phyloP scores from a whole-genome alignment of 2,113 vertebrate species.

The Anguilla rostrata region DNA sequence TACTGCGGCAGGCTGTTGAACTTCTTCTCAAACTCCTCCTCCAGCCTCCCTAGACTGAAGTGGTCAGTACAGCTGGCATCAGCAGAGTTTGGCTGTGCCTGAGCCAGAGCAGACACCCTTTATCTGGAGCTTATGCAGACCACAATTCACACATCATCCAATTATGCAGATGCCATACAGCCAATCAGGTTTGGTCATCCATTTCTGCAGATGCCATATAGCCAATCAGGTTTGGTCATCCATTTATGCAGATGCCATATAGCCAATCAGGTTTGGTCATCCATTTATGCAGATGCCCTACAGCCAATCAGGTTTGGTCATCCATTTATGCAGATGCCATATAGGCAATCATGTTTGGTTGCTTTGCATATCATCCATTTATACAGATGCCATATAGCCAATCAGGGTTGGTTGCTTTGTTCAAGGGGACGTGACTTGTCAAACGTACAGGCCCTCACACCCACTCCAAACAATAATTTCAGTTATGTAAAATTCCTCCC shows the following conservation, averaged over 20 bases:
- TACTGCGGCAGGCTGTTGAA: conserved; percentile 97
- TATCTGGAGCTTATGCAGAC: neutral
- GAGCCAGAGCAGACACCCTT: neutral
- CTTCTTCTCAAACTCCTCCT: conserved; percentile 98
- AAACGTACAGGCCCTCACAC: no score
- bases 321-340: no score
- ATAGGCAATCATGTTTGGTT: no score
- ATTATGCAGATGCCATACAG: neutral
- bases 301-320: no score
- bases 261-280: no score
- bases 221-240: no score
- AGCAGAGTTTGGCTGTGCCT: neutral
- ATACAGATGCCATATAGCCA: no score
- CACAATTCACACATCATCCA: neutral
- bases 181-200: no score
- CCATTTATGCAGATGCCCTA: no score
- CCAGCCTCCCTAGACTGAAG: conserved; percentile 86
- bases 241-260: neutral
- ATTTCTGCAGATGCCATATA: no score
- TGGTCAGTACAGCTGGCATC: neutral
- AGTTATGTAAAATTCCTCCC: neutral
- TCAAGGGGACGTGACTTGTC: neutral
- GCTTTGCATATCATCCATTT: no score
- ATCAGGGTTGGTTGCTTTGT: neutral
- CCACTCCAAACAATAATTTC: no score